Evolutionary conservation across 23 tunicate genomes (phyloP), one percentile per base, ranked within the genome.

Genomic region (Halocynthia roretzi): DNA sequence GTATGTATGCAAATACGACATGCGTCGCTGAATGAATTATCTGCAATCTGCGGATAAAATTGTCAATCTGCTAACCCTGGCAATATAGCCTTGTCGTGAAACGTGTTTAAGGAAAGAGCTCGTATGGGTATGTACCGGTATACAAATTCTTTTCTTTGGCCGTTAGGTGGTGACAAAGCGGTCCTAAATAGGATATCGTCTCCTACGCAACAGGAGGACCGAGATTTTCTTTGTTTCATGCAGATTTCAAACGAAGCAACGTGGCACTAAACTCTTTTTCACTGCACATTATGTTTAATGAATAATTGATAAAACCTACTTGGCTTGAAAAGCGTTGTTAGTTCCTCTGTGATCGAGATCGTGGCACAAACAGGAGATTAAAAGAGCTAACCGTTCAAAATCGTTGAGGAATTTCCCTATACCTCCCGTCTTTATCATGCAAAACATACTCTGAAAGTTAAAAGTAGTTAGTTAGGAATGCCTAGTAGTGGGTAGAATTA

Each of bases 281-380:
- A 31, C 44, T 31, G 1, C 44, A 31, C 44, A 31, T 31, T 31
- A 31, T 31, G 44, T 31, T 31, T 31, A 31, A 0, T 31, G 4
- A 0, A 31, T 44, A 10, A 6, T n/a, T 50, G 5, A 49, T 0
- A 9, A 0, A 11, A 72, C 87, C 62, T 78, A 92, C 98, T 92
- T 92, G 54, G 92, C 92, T 63, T 92, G 98, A 57, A 92, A 92
- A 10, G 91, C 98, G 72, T 92, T 92, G 75, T 86, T 92, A 6
- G 88, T 86, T 61, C 98, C 98, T 51, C 98, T 55, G 72, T 92
- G 98, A 67, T 92, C 98, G 11, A 92, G 82, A 77, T 92, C 98
- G 79, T 92, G 98, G 11, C 95, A 92, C 12, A 92, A 78, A 61
- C 98, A 92, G 0, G 88, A 80, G 18, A 92, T 82, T n/a, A 92